These are phyloP conservation scores for Sterna hirundo DNA, from an alignment of 2,113 vertebrate genomes.

Conservation along the genomic window DNA sequence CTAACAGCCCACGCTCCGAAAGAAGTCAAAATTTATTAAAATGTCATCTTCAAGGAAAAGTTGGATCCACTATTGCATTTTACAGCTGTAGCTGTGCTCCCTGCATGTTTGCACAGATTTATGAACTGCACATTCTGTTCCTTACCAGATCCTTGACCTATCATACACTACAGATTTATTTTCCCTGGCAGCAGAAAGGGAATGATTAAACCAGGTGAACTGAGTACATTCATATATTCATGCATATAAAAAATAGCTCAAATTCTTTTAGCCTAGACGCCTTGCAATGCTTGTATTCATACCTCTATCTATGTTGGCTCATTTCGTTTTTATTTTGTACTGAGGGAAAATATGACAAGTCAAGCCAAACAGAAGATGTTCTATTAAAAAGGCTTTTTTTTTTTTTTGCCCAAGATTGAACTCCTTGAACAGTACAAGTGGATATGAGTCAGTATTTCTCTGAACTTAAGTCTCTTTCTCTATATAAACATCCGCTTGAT, in stretches of 20 bases:
- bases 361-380: not conserved
- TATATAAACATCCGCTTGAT: not conserved
- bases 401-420: not conserved
- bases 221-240: not conserved
- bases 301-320: not conserved
- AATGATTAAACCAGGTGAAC: constrained; percentile 4
- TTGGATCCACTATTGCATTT: not conserved
- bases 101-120: not conserved
- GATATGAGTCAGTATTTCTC: not conserved
- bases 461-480: not conserved
- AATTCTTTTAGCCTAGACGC: not conserved
- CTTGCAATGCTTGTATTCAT: not conserved
- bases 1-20: not conserved
- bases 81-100: not conserved
- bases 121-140: constrained; percentile 15
- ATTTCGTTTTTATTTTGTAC: not conserved
- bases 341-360: not conserved
- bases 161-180: not conserved
- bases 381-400: not conserved
- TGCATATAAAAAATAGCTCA: not conserved
- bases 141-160: constrained; percentile 24
- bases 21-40: not conserved
- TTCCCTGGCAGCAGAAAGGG: not conserved
- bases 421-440: not conserved
- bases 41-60: constrained; percentile 7